Evolutionary conservation across 2,888 invertebrate species (phyloP), one percentile per base, ranked within the genome.

Genomic region (Scrobipalpa atriplicella): DNA sequence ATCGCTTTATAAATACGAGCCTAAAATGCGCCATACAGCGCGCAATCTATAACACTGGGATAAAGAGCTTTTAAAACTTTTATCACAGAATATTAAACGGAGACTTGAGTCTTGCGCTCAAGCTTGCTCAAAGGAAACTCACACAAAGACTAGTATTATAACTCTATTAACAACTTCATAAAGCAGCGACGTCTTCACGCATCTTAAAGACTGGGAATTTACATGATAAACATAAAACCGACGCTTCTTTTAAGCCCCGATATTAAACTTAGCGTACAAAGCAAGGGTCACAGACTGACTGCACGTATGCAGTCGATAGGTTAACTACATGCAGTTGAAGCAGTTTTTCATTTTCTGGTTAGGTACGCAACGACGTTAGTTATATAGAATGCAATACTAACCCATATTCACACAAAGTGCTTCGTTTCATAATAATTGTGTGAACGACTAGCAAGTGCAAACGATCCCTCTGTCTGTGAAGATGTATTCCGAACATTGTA

Each of bases 211-310:
- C 58, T 16, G 7, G 58, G 38, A 58, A 58, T 58, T 58, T 38
- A 38, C 58, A 58, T 58, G 16, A 58, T 38, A 58, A 58, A 58
- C 58, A 58, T 58, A 36, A 36, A 56, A 36, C 10, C 2, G 29
- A 38, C 16, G 58, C 43, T 19, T 65, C 66, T 19, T 38, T 52
- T 52, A 61, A 69, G 63, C 61, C 52, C 64, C 18, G 58, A 38
- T 38, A 56, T 56, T 29, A 56, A 47, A 47, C 39, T 11, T 10
- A 39, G 11, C 5, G 39, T 8, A 6, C 11, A 8, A 39, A 8
- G 11, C 39, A 39, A 39, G 39, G 5, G 8, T 39, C 5, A 1
- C 11, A 10, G 29, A 29, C 29, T 29, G 5, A 29, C 29, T 29
- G 2, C 29, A 29, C 5, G 2, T 29, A 29, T 29, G 29, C 29